Evolutionary conservation across 2,888 invertebrate species (phyloP), one percentile per base, ranked within the genome.

Genomic region (Cerastis leucographa): DNA sequence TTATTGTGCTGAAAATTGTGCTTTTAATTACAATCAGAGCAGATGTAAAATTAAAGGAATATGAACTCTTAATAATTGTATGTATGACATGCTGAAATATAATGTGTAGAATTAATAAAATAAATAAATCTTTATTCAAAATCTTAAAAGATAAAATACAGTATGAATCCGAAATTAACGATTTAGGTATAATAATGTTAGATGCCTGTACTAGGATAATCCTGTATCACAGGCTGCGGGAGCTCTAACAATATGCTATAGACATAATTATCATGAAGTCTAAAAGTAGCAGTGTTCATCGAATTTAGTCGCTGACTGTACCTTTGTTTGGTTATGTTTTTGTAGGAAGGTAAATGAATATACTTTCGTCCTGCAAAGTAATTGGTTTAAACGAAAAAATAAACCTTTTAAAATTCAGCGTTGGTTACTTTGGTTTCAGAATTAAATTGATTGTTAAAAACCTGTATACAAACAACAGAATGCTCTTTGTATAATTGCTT

Each of bases 401-500:
- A 65, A 62, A 1, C 49, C 17, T 54, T 73, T 80, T 61, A 80
- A 85, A 80, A 75, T 82, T 80, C 62, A 49, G 19, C 69, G 19
- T 40, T 88, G 89, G n/a, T 51, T 67, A 83, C 73, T 79, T 87
- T 85, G 84, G 78, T 90, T 89, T 88, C 91, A 90, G 84, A 89
- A 92, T 89, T 90, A 81, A 85, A 81, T 76, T 81, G 87, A 88
- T 87, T 90, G 87, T 87, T 88, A 87, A 92, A 92, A 92, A 92
- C 90, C 22, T 62, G 29, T 72, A 69, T 54, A 87, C 84, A 84
- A 88, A 89, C 87, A 87, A 76, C 90, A 89, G 76, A 91, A 89
- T 84, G 92, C 93, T 93, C 90, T 94, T 91, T 89, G 86, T 91
- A 88, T 93, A 92, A 94, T 94, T 93, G 91, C 87, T 87, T 84